Evolutionary conservation across 2,797 vertebrate genomes (phyloP).

Genomic region (Echiichthys vipera): DNA sequence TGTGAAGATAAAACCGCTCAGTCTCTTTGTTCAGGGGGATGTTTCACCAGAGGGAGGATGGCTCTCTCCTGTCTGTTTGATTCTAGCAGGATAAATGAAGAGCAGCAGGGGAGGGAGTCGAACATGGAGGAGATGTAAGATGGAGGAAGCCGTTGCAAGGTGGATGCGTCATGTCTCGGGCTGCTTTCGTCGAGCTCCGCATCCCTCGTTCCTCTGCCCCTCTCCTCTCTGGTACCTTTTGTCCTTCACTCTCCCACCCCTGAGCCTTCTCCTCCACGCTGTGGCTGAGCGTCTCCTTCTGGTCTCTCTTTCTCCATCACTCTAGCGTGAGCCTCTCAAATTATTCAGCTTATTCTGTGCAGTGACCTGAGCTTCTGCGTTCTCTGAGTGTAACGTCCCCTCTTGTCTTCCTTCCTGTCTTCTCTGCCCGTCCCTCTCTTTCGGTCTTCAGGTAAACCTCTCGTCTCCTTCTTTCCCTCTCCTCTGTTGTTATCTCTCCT

Average conservation of each 20-base stretch:
- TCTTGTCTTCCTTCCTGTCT: slow-evolving; percentile 11
- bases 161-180: slow-evolving; percentile 70
- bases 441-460: slow-evolving; percentile 50
- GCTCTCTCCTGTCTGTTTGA: slow-evolving; percentile 34
- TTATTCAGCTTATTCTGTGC: slow-evolving; percentile 29
- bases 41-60: slow-evolving; percentile 44
- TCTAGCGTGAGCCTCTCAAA: slow-evolving; percentile 24
- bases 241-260: slow-evolving; percentile 57
- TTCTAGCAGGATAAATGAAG: slow-evolving; percentile 36
- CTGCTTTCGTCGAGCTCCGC: slow-evolving; percentile 36
- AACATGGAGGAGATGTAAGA: slow-evolving; percentile 78
- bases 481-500: slow-evolving; percentile 52
- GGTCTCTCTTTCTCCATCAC: slow-evolving; percentile 63
- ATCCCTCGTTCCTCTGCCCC: slow-evolving; percentile 31
- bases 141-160: slow-evolving; percentile 77
- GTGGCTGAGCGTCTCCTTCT: slow-evolving; percentile 35
- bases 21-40: slow-evolving; percentile 30
- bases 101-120: slow-evolving; percentile 23
- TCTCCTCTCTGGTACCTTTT: slow-evolving; percentile 40
- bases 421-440: slow-evolving; percentile 14
- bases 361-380: slow-evolving; percentile 36
- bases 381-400: slow-evolving; percentile 1
- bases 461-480: slow-evolving; percentile 38
- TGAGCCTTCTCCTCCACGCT: slow-evolving; percentile 29
- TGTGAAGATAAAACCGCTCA: slow-evolving; percentile 25